phyloP scores from a whole-genome alignment of 92 coral and sea anemone species.

The Meandrina meandrites region DNA sequence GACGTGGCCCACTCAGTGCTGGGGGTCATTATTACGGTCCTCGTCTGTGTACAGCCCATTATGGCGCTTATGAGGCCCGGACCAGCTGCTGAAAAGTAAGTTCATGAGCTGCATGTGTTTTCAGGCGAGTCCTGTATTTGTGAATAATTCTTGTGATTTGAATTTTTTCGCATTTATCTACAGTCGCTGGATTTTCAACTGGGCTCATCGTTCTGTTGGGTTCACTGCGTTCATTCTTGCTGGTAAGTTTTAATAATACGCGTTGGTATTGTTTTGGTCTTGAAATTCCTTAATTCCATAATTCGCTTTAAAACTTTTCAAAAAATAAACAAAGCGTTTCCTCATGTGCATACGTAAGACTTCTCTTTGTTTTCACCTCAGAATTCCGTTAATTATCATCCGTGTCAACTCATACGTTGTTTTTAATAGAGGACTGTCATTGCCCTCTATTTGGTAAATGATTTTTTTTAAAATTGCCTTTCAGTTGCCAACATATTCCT shows the following conservation, averaged over 20 bases:
- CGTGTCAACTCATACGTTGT: too few relatives aligned
- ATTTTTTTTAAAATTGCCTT: background rate
- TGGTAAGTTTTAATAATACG: constrained; percentile 31
- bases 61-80: constrained; percentile 67
- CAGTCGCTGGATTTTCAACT: constrained; percentile 69
- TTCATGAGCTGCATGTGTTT: background rate
- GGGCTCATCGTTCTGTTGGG: constrained; percentile 69
- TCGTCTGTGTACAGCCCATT: constrained; percentile 60
- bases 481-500: constrained; percentile 68
- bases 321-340: too few relatives aligned
- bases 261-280: too few relatives aligned
- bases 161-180: background rate
- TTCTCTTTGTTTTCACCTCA: too few relatives aligned
- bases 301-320: too few relatives aligned
- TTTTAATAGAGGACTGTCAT: too few relatives aligned
- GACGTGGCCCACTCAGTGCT: constrained; percentile 53
- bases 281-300: too few relatives aligned
- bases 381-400: too few relatives aligned
- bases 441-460: too few relatives aligned
- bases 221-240: constrained; percentile 49
- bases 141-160: background rate
- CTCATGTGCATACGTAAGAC: too few relatives aligned
- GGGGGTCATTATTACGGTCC: constrained; percentile 56
- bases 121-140: too few relatives aligned
- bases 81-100: constrained; percentile 28